phyloP scores from a whole-genome alignment of 2,888 invertebrate genomes.

The Taphrorychus bicolor region DNA sequence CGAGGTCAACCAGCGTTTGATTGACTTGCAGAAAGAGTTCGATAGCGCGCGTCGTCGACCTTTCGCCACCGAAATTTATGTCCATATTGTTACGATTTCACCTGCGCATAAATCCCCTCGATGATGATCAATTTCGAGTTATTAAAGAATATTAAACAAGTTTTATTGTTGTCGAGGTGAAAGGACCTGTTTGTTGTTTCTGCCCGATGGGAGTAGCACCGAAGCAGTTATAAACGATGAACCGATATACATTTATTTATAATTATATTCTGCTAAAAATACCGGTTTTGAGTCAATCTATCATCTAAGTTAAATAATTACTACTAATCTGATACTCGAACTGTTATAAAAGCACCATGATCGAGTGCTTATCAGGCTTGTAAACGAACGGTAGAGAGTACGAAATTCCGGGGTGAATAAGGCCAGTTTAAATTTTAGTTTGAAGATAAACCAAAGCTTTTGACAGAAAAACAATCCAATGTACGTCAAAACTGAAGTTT shows the following conservation, averaged over 20 bases:
- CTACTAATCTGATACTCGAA: not conserved
- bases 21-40: conserved; percentile 31
- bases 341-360: not conserved
- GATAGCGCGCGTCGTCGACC: not conserved
- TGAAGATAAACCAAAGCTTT: too few relatives aligned
- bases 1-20: conserved; percentile 25
- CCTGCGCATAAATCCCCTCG: conserved; percentile 7
- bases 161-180: not conserved
- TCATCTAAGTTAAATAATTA: not conserved
- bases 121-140: not conserved
- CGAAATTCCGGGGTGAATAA: too few relatives aligned
- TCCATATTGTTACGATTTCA: conserved; percentile 34
- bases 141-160: not conserved
- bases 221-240: not conserved
- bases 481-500: too few relatives aligned
- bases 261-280: not conserved
- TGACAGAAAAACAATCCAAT: too few relatives aligned
- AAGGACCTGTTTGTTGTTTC: not conserved
- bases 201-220: not conserved
- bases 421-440: too few relatives aligned
- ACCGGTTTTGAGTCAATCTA: not conserved
- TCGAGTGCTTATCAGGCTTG: not conserved
- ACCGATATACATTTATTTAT: not conserved
- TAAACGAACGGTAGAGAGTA: not conserved
- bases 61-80: too few relatives aligned